Base-by-base conservation (phyloP, 2,113 vertebrate species). In the Glaucidium brasilianum region DNA sequence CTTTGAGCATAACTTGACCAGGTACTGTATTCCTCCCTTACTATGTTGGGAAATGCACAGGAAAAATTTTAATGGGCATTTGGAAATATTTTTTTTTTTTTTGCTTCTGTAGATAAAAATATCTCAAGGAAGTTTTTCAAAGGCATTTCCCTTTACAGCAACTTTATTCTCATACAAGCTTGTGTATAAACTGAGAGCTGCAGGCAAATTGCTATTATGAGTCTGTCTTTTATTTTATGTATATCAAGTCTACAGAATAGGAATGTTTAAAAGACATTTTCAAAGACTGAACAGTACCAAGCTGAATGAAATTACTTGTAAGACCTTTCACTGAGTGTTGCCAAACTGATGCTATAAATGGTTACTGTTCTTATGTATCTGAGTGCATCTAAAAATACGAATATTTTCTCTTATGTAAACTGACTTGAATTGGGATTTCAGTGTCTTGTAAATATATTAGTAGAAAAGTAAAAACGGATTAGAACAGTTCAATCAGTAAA, bases 21-120 rank as follows among this genome's bases (percentile, higher is more conserved):
- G 97, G 97, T 97, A 97, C 25, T 0, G 90, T 97, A 89, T 68
- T 92, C n/a, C 11, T 95, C 22, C 11, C 18, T 96, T 94, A 16
- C 14, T 95, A 12, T 29, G 25, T 27, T 23, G 35, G 45, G 47
- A 90, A 96, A 76, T 6, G 7, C 34, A 45, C 4, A 35, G 35
- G 50, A 79, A 67, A 67, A 76, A 49, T 64, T 53, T 26, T 78
- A 82, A 71, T 32, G 18, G 32, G 39, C 29, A 4, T 75, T 75
- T 59, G 25, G 71, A 64, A 50, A 14, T 1, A 2, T 7, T 17
- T 17, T 60, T 34, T 1, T 3, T 7, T 17, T 17, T 60, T 34
- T 27, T 62, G 7, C 15, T 84, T 55, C 30, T 64, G 39, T 62
- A 72, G 64, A 64, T 83, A 95, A 89, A 96, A 94, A 91, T 81